Base-by-base conservation (phyloP, 2,888 invertebrate species). In the Loripinus fragilis region DNA sequence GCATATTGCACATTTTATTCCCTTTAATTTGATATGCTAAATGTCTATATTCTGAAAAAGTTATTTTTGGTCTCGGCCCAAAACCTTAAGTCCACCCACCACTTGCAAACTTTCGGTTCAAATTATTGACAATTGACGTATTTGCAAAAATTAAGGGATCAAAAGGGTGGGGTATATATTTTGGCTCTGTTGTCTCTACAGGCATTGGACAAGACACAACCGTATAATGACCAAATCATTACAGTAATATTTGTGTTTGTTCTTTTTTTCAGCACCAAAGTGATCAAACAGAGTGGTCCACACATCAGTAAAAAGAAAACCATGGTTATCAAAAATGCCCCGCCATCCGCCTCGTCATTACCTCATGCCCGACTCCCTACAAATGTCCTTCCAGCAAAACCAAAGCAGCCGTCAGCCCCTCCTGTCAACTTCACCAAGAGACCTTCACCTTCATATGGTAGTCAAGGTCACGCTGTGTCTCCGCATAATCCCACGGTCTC, bases 281-380 rank as follows among this genome's bases (percentile, higher is more conserved):
- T 97, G 94, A 98, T 98, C 93, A 98, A 98, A 94, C 96, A 97
- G 88, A 97, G 97, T 94, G 97, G 97, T 93, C 96, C 96, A 90
- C 97, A 97, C 94, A 97, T 98, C 91, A 97, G 92, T 73, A 85
- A 85, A 23, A 87, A 86, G 83, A 86, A 90, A 45, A 91, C 89
- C 73, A 90, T 89, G 72, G 88, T 91, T 64, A 69, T 90, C 60
- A 80, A 85, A 52, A 78, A 87, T 35, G 79, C 77, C 15, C 76
- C 78, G 17, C 66, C 79, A 23, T 38, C 38, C 5, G 38, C 71
- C 20, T 65, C 71, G n/a, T 48, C 78, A 48, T 75, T 60, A 68
- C 41, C 68, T 30, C 41, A 60, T 42, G 60, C 71, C 66, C 50
- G 55, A 64, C 73, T 35, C 15, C 69, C 74, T 17, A 76, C 77